These are phyloP conservation scores for Schrankia costaestrigalis DNA, from an alignment of 2,888 invertebrate species.

Conservation along the genomic window DNA sequence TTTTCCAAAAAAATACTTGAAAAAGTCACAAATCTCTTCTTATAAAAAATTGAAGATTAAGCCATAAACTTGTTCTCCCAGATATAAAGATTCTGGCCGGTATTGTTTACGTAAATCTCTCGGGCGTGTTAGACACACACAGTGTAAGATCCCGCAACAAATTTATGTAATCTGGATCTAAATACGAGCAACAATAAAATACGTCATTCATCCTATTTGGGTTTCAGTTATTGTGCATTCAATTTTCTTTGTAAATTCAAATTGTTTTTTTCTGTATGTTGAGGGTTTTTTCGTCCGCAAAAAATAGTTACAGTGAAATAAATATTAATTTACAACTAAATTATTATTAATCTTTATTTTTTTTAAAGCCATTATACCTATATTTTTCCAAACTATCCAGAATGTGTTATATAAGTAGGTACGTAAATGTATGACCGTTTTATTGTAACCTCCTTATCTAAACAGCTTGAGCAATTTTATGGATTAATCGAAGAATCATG, in stretches of 20 bases:
- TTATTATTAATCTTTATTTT: too few relatives aligned
- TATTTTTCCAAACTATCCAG: background rate
- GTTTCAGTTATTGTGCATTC: conserved; percentile 6
- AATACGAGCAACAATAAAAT: conserved; percentile 38
- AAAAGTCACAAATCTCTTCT: too few relatives aligned
- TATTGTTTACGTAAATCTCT: conserved; percentile 39
- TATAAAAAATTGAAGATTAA: conserved; percentile 43
- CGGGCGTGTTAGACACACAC: conserved; percentile 20
- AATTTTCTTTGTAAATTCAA: background rate
- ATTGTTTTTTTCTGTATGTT: background rate
- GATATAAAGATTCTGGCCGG: conserved; percentile 27
- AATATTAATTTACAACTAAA: too few relatives aligned
- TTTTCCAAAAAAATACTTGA: too few relatives aligned
- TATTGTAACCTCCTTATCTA: too few relatives aligned
- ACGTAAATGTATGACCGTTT: too few relatives aligned
- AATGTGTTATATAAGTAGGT: background rate
- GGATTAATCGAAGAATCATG: too few relatives aligned
- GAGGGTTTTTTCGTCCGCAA: too few relatives aligned
- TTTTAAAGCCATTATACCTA: background rate
- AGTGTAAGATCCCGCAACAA: conserved; percentile 28
- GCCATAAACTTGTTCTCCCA: conserved; percentile 29
- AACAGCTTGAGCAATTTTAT: too few relatives aligned
- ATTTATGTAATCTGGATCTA: conserved; percentile 40
- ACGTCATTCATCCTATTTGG: conserved; percentile 26
- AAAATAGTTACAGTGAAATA: too few relatives aligned